Base-by-base conservation (phyloP, 2,888 invertebrate genomes). In the Dorcus hopei region DNA sequence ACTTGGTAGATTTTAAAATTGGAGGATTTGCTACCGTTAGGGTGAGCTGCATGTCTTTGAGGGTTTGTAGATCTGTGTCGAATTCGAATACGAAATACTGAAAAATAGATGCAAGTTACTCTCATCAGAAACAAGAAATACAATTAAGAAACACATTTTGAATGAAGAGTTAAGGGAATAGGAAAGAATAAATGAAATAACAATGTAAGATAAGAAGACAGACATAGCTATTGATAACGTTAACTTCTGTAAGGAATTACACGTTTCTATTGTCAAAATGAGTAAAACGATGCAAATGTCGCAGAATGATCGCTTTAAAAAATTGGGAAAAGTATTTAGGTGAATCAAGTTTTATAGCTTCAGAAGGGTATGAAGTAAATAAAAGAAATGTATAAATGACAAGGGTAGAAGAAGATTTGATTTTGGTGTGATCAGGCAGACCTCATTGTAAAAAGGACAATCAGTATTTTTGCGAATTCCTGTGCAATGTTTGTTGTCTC, bases 31-130 rank as follows among this genome's bases (percentile, higher is more conserved):
- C 71, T 67, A 90, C 83, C 7, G 86, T 84, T 51, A 90, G 77
- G 67, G 82, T 81, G 6, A 91, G 78, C 33, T 77, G 82, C 16
- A 82, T 80, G 7, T 82, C 82, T 59, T 88, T 74, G 0, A 91
- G 72, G 38, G 82, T 82, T 4, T 81, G 79, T 2, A 87, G 74
- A 11, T 57, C 57, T 3, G 81, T 82, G 47, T 80, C 80, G 61
- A 87, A 77, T 69, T 89, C 88, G 65, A 89, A 90, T 3, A 87
- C 83, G 68, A 90, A 89, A 67, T 85, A 87, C 89, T 90, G 70
- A 1, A 74, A 77, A 61, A 51, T 54, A 9, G 16, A 6, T 9
- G n/a, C 23, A 3, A 43, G 16, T 52, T 9, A 55, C 4, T 9
- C 7, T 41, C 5, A 7, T 41, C 40, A 40, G 40, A 40, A 5